These are phyloP conservation scores for Chrosomus eos DNA, from an alignment of 2,797 vertebrate species.

Conservation along the genomic window DNA sequence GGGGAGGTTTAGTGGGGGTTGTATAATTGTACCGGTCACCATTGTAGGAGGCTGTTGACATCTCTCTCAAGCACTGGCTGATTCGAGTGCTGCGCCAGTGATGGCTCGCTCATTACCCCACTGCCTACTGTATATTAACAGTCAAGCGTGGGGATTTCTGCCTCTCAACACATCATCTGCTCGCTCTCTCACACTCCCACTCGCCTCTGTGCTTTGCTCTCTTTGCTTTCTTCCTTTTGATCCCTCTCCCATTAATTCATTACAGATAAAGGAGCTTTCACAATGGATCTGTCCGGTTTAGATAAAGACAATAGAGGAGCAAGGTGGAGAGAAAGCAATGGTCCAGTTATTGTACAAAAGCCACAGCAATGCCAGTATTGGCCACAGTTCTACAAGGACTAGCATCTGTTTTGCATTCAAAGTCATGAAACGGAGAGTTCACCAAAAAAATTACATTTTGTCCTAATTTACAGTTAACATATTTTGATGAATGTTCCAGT, in stretches of 20 bases:
- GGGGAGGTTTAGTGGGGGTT: slow-evolving; percentile 16
- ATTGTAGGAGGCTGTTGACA: slow-evolving; percentile 46
- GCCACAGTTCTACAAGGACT: neutral
- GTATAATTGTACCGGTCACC: slow-evolving; percentile 46
- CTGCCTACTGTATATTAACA: slow-evolving; percentile 55
- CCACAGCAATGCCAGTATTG: neutral
- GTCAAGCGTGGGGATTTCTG: slow-evolving; percentile 52
- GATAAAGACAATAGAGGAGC: slow-evolving; percentile 34
- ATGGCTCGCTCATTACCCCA: slow-evolving; percentile 52
- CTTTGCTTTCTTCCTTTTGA: slow-evolving; percentile 34
- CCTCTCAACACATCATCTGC: slow-evolving; percentile 53
- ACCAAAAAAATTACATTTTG: neutral
- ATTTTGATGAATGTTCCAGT: neutral
- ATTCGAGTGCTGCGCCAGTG: slow-evolving; percentile 33
- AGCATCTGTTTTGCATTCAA: neutral
- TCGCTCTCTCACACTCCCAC: slow-evolving; percentile 40
- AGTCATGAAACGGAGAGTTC: neutral
- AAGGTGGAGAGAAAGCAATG: slow-evolving; percentile 19
- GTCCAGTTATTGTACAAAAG: slow-evolving; percentile 10
- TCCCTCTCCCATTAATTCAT: slow-evolving; percentile 18
- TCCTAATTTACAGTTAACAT: neutral
- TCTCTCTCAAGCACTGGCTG: slow-evolving; percentile 48
- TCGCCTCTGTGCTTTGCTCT: slow-evolving; percentile 11
- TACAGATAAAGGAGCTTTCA: slow-evolving; percentile 40
- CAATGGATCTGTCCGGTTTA: slow-evolving; percentile 16